Conservation (phyloP, 2,888 invertebrate species). For the Luperina nickerlii region DNA sequence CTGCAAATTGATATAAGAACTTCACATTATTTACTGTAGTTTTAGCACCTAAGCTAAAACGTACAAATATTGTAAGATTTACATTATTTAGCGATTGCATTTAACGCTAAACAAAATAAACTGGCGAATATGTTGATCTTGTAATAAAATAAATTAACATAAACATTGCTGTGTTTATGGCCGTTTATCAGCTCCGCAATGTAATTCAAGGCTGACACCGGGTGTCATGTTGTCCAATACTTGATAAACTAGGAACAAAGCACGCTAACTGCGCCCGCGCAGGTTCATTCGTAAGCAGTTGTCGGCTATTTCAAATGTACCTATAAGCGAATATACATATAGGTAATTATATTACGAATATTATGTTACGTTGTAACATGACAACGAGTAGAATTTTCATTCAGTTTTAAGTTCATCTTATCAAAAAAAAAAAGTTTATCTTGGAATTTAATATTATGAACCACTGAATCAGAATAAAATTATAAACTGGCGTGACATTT, state of each 20-base stretch:
- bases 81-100: slow-evolving; percentile 44
- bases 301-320: slow-evolving; percentile 41
- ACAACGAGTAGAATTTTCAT: slow-evolving; percentile 37
- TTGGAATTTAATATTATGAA: not conserved
- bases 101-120: slow-evolving; percentile 51
- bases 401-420: no score
- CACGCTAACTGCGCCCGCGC: slow-evolving; percentile 38
- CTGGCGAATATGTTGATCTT: slow-evolving; percentile 64
- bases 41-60: slow-evolving; percentile 51
- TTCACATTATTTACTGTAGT: slow-evolving; percentile 34
- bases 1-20: slow-evolving; percentile 26
- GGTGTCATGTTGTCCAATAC: slow-evolving; percentile 75
- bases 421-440: no score
- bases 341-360: slow-evolving; percentile 27
- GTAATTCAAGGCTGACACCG: slow-evolving; percentile 79
- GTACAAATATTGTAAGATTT: slow-evolving; percentile 45
- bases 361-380: slow-evolving; percentile 28
- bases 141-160: slow-evolving; percentile 82
- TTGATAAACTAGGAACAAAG: slow-evolving; percentile 74
- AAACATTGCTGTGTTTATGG: slow-evolving; percentile 68
- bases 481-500: not conserved
- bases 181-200: slow-evolving; percentile 78
- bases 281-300: slow-evolving; percentile 57
- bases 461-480: not conserved
- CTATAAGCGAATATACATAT: slow-evolving; percentile 23